Base-by-base conservation (phyloP, 2,113 vertebrate species). In the Phylloscopus whistleri region DNA sequence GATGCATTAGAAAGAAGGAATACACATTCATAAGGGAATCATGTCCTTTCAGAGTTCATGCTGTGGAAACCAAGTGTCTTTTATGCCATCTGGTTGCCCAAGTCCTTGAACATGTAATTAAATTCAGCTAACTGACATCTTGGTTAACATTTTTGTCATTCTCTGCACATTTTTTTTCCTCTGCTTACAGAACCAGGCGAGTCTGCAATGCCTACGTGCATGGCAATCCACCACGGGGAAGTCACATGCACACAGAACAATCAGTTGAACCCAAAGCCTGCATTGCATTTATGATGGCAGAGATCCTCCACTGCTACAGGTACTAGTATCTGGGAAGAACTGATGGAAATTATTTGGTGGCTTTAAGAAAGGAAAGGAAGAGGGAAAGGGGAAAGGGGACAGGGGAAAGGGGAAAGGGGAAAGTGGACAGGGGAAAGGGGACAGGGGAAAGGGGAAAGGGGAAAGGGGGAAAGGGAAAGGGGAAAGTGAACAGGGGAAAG, bases 201-300 rank as follows among this genome's bases (percentile, higher is more conserved):
- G 17, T 15, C 60, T 85, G 44, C 46, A 37, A 10, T 48, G 46
- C 14, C 14, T 10, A 46, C 2, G 0, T 16, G 16, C 70, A 35
- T 21, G 30, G 55, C 0, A 0, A 83, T 35, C 27, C 58, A 56
- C 44, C 19, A 13, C 1, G 18, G 49, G 41, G 27, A 79, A 83
- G 33, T 44, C 41, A 70, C 16, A 60, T 0, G 0, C 43, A 60
- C 31, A 52, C 6, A 39, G 64, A 75, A 39, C 10, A 68, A 2
- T 1, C 1, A 1, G n/a, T 51, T 67, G 56, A 66, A 77, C 35
- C 10, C 10, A 46, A 58, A 83, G 21, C 13, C 23, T 39, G n/a
- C 15, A 14, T 44, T 53, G 21, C 15, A 20, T 49, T 63, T 55
- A 16, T 51, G 39, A 60, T 16, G 44, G 30, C 53, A 91, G 68